Conservation (phyloP, 2,888 invertebrate species). For the Eueremaeus valkanovi region DNA sequence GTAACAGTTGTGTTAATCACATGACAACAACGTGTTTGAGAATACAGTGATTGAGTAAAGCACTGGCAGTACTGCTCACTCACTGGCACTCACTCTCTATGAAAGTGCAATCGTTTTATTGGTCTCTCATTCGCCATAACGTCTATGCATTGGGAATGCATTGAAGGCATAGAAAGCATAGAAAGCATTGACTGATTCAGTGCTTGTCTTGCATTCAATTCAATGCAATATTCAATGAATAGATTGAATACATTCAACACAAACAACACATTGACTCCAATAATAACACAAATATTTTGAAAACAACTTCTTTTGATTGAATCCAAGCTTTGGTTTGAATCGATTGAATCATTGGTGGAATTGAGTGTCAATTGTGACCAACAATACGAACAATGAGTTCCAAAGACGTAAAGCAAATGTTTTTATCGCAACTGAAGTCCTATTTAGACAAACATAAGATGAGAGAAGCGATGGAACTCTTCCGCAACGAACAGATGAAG, state of each 20-base stretch:
- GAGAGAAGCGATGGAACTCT: slow-evolving; percentile 38
- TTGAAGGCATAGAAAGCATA: no score
- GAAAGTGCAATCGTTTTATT: not conserved
- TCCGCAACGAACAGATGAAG: slow-evolving; percentile 26
- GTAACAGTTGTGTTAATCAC: not conserved
- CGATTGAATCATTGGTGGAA: slow-evolving; percentile 2
- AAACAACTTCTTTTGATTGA: not conserved
- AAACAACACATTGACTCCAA: not conserved
- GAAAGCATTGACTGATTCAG: not conserved
- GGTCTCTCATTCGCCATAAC: slow-evolving; percentile 19
- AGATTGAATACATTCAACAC: no score
- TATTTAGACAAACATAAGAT: slow-evolving; percentile 41
- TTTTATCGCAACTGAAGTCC: slow-evolving; percentile 22
- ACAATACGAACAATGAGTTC: not conserved
- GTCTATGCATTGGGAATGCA: no score
- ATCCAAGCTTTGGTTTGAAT: not conserved
- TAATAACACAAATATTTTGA: not conserved
- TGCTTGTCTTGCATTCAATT: no score
- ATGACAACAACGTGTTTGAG: slow-evolving; percentile 34
- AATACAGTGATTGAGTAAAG: no score
- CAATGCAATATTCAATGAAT: no score
- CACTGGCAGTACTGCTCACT: not conserved
- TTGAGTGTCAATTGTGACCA: no score
- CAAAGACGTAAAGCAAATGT: slow-evolving; percentile 26
- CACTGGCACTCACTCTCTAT: not conserved